A percentile compares a stretch with the other conserved stretches of the same genome.
These are phyloP conservation scores for Erpobdella octoculata DNA, from an alignment of 2,888 invertebrate species.

Conservation along the genomic window DNA sequence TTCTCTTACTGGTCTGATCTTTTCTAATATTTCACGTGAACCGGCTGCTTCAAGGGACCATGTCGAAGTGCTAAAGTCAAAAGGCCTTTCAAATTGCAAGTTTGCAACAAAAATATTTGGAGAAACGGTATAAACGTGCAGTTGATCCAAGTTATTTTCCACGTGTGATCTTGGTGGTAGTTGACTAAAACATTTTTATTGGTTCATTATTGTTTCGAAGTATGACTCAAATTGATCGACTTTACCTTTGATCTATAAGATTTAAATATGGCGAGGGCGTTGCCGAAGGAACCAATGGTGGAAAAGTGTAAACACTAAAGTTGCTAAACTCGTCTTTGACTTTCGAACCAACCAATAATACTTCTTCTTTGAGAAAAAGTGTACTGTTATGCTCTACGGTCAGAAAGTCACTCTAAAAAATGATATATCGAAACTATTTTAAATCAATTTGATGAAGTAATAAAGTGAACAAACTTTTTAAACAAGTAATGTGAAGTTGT, in stretches of 20 bases:
- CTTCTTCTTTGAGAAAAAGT: conserved; percentile 41
- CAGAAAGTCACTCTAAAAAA: conserved; percentile 39
- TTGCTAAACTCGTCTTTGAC: conserved; percentile 24
- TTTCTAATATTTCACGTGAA: conserved; percentile 32
- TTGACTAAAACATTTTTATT: too few relatives aligned
- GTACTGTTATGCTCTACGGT: conserved; percentile 39
- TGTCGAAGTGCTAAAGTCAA: conserved; percentile 37
- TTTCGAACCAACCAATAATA: conserved; percentile 43
- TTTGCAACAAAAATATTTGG: conserved; percentile 38
- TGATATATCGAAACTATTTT: neutral
- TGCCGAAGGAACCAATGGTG: neutral
- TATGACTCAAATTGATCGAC: too few relatives aligned
- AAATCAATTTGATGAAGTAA: neutral
- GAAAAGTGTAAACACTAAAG: conserved; percentile 3
- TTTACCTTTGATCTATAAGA: too few relatives aligned
- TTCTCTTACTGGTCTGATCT: conserved; percentile 31
- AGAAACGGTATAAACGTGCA: conserved; percentile 35
- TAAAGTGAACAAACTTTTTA: too few relatives aligned
- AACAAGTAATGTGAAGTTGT: too few relatives aligned
- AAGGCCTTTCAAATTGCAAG: conserved; percentile 43
- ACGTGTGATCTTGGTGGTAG: too few relatives aligned
- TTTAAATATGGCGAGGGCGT: neutral
- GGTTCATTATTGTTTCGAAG: too few relatives aligned
- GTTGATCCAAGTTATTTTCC: neutral
- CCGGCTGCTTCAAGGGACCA: conserved; percentile 33